Base-by-base conservation (phyloP, 2,113 vertebrate genomes). In the Ploceus nigricollis region DNA sequence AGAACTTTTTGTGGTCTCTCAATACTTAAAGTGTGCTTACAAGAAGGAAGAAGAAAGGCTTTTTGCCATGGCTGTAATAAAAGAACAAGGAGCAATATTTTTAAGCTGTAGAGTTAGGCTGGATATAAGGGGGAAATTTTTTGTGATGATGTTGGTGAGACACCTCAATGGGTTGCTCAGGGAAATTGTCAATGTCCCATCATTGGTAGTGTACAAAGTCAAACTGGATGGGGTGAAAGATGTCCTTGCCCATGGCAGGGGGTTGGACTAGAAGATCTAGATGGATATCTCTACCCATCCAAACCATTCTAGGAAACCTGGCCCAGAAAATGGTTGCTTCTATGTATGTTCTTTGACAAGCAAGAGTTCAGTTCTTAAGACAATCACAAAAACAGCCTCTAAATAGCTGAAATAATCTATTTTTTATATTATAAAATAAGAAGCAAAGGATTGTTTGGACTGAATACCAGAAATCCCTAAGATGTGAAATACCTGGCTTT, bases 141-240 rank as follows among this genome's bases (percentile, higher is more conserved):
- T 79, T 37, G 37, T 24, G 5, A 24, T 33, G 23, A 53, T 7
- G 8, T 11, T 80, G 13, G 5, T 65, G 39, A 68, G n/a, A 54
- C 15, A 24, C 5, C 35, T 12, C n/a, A 85, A 51, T 0, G 3
- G 1, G 6, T 31, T 75, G 3, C 5, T 37, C 23, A n/a, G 48
- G 51, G 44, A 87, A 75, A 13, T 9, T 73, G 19, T 28, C 28
- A 3, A 7, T 65, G 20, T 10, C 6, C 2, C 23, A 44, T 42
- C 21, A n/a, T 0, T 30, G 12, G 3, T 18, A 70, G 4, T 25
- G 3, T 25, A 70, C 39, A 37, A 37, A 35, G n/a, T 53, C 56
- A 85, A 48, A 25, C 4, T 81, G 39, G 7, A 20, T 17, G 9
- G 23, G 7, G 3, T 54, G 23, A 37, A 78, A 58, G 5, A 19